Evolutionary conservation across 2,888 invertebrate species (phyloP).

Genomic region (Hecatera dysodea): DNA sequence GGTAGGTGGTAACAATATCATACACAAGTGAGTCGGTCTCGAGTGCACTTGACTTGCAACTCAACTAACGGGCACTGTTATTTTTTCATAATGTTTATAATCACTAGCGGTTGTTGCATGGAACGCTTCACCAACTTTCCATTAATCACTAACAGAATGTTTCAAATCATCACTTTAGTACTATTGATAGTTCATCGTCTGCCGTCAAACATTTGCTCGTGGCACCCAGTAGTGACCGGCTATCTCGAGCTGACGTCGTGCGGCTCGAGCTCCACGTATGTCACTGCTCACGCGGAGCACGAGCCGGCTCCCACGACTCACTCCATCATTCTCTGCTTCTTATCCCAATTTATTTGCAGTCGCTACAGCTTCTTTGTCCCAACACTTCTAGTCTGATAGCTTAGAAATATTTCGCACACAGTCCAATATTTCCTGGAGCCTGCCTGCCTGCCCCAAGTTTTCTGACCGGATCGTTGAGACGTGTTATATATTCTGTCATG

Average conservation of each 20-base stretch:
- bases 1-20: slow-evolving; percentile 1
- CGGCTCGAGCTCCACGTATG: no score
- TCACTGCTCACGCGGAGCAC: no score
- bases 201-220: background rate
- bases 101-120: background rate
- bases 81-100: background rate
- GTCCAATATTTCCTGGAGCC: background rate
- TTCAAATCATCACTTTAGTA: background rate
- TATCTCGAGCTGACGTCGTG: no score
- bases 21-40: no score
- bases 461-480: no score
- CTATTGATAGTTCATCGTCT: background rate
- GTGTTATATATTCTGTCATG: background rate
- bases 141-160: background rate
- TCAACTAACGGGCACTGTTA: background rate
- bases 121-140: background rate
- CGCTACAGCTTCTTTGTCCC: background rate
- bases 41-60: background rate
- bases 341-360: background rate
- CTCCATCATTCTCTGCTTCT: background rate
- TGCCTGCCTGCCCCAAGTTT: no score
- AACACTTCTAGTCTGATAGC: background rate
- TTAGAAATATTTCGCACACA: background rate
- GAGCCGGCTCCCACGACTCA: no score
- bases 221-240: background rate